Evolutionary conservation across 2,888 invertebrate genomes (phyloP).

Genomic region (Morinoia aosen): DNA sequence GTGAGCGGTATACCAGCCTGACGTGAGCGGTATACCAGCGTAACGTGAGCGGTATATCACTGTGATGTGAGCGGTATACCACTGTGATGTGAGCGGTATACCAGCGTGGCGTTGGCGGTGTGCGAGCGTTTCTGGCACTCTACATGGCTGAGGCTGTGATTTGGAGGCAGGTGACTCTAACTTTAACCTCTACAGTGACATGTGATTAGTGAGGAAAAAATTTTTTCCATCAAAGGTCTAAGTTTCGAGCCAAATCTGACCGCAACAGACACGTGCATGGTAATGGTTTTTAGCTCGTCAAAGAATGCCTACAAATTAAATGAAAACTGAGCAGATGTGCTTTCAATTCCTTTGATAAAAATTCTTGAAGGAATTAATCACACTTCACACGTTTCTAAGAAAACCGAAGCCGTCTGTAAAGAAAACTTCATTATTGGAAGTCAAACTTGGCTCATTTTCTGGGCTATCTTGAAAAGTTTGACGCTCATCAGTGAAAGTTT

Average conservation of each 20-base stretch:
- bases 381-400: neutral
- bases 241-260: neutral
- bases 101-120: too few relatives aligned
- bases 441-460: neutral
- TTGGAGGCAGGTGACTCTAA: neutral
- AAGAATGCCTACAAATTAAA: neutral
- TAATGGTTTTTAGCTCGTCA: neutral
- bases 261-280: too few relatives aligned
- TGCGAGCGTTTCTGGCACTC: neutral
- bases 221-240: neutral
- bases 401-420: neutral
- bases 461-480: too few relatives aligned
- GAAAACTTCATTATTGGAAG: neutral
- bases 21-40: too few relatives aligned
- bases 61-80: too few relatives aligned
- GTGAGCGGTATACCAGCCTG: too few relatives aligned
- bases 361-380: neutral
- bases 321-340: neutral
- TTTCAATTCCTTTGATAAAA: neutral
- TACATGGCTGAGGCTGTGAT: neutral
- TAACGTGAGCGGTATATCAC: too few relatives aligned
- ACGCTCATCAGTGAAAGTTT: neutral
- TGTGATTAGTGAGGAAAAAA: neutral
- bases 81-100: too few relatives aligned
- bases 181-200: neutral